Evolutionary conservation across 2,113 vertebrate species (phyloP).

Genomic region (Ptilonorhynchus violaceus): DNA sequence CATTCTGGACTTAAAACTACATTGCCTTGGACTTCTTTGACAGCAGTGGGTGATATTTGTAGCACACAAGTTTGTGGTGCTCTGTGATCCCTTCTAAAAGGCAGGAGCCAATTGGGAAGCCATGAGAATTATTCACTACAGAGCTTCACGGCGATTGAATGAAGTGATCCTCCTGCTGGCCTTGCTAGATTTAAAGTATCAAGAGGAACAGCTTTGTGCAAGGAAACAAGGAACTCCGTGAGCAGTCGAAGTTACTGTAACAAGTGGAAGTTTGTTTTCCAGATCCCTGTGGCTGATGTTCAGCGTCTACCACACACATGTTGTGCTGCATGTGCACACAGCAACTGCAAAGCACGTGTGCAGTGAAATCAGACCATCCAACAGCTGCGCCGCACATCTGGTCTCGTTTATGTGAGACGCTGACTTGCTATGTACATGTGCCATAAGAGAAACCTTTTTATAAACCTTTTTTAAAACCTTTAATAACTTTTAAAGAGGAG

Average conservation of each 20-base stretch:
- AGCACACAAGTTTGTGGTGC: background rate
- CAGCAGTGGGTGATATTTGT: background rate
- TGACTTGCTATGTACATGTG: background rate
- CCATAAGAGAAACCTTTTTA: background rate
- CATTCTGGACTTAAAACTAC: background rate
- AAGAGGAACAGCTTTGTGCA: background rate
- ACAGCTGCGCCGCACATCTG: conserved; percentile 9
- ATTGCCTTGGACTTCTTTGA: background rate
- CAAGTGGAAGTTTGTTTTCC: conserved; percentile 13
- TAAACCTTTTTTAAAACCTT: no score
- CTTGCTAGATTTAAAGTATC: background rate
- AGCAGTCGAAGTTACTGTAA: background rate
- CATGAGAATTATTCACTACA: background rate
- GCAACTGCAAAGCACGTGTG: background rate
- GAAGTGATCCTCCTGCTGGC: background rate
- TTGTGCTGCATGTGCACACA: background rate
- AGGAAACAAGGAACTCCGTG: background rate
- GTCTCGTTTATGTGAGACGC: background rate
- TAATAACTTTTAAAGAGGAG: background rate
- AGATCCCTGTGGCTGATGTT: background rate
- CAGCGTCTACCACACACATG: background rate
- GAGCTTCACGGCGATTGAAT: background rate
- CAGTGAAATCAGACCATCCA: background rate
- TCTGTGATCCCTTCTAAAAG: background rate
- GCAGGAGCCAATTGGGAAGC: background rate